These are phyloP conservation scores for Argynnis bischoffii DNA, from an alignment of 2,888 invertebrate genomes.

Conservation along the genomic window DNA sequence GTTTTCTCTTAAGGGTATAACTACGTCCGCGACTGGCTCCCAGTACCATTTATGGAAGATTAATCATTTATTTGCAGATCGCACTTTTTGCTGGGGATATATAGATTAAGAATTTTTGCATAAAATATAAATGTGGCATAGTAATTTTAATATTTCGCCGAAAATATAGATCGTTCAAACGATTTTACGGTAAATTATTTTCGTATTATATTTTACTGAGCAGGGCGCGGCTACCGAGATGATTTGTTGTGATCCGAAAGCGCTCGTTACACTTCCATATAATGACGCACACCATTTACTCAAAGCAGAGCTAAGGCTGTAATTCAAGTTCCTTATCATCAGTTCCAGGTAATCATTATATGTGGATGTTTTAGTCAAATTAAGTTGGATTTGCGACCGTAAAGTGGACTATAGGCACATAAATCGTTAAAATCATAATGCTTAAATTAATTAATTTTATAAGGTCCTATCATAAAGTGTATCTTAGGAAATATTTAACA, in stretches of 20 bases:
- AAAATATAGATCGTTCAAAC: slow-evolving; percentile 77
- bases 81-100: slow-evolving; percentile 12
- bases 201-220: slow-evolving; percentile 61
- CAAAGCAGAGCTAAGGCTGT: slow-evolving; percentile 60
- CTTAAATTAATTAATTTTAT: slow-evolving; percentile 35
- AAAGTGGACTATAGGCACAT: slow-evolving; percentile 31
- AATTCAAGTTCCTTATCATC: slow-evolving; percentile 63
- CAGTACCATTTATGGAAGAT: slow-evolving; percentile 61
- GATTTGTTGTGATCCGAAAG: slow-evolving; percentile 69
- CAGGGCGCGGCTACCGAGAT: slow-evolving; percentile 64
- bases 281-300: slow-evolving; percentile 74
- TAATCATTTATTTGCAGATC: slow-evolving; percentile 71
- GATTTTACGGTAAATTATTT: slow-evolving; percentile 80
- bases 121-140: background rate
- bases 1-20: slow-evolving; percentile 55
- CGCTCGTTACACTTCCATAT: slow-evolving; percentile 68
- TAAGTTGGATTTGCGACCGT: slow-evolving; percentile 44
- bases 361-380: slow-evolving; percentile 48
- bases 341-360: slow-evolving; percentile 55
- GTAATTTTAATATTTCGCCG: slow-evolving; percentile 60
- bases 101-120: slow-evolving; percentile 1
- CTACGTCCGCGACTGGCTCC: slow-evolving; percentile 53
- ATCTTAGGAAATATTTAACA: slow-evolving; percentile 30
- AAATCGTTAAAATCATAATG: slow-evolving; percentile 37
- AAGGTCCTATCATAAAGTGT: slow-evolving; percentile 35